phyloP scores from a whole-genome alignment of 2,113 vertebrate species.

The Nothoprocta perdicaria region DNA sequence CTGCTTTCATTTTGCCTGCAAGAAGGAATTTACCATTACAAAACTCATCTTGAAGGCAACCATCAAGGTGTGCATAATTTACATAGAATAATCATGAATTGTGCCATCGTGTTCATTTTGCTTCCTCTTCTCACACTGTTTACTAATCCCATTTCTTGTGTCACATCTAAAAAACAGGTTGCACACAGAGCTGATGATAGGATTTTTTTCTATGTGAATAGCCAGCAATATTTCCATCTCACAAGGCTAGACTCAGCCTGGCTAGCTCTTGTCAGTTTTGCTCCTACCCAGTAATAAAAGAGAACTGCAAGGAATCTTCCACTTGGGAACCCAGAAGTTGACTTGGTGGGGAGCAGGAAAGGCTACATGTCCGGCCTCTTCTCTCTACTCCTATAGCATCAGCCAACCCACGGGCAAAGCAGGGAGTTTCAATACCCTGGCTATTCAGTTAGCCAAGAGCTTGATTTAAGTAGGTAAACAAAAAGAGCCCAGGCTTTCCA shows the following conservation, averaged over 20 bases:
- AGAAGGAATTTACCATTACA: neutral
- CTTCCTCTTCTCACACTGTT: neutral
- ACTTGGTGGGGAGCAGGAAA: neutral
- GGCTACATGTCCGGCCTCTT: neutral
- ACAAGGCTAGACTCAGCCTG: neutral
- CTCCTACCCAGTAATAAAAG: neutral
- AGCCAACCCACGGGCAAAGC: neutral
- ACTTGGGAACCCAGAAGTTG: neutral
- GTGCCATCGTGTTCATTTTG: neutral
- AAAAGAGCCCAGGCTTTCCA: neutral
- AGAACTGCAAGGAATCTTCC: neutral
- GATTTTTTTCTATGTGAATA: neutral
- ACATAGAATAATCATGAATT: neutral
- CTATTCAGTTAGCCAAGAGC: neutral
- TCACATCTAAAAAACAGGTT: neutral
- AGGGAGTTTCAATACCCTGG: neutral
- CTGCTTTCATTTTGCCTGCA: neutral
- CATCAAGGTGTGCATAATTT: neutral
- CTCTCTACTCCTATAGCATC: neutral
- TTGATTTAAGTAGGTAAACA: neutral
- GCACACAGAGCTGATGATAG: rapidly evolving
- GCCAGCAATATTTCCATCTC: neutral
- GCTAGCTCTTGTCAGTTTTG: neutral
- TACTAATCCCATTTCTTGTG: neutral
- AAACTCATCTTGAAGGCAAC: neutral